A percentile compares a stretch with the other conserved stretches of the same genome.
Evolutionary conservation across 2,888 invertebrate species (phyloP).

Genomic region (Thera obeliscata): DNA sequence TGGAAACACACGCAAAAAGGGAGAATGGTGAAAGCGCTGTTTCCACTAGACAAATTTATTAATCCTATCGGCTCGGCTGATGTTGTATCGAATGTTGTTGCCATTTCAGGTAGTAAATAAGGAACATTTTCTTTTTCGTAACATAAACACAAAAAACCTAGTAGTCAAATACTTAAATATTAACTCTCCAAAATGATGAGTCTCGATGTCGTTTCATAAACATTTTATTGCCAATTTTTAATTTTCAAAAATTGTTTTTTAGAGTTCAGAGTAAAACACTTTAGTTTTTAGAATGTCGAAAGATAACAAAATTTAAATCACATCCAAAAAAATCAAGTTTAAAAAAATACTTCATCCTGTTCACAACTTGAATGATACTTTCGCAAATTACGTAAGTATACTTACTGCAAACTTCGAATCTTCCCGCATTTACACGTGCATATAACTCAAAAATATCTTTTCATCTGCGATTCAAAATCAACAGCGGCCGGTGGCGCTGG

Average conservation of each 20-base stretch:
- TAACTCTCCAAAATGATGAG: too few species aligned
- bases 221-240: too few species aligned
- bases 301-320: too few species aligned
- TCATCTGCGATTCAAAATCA: conserved; percentile 63
- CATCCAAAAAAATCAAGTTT: too few species aligned
- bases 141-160: neutral
- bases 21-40: conserved; percentile 77
- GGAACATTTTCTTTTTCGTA: neutral
- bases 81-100: conserved; percentile 54
- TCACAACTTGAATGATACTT: neutral
- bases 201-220: too few species aligned
- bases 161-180: neutral
- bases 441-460: conserved; percentile 57
- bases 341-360: too few species aligned
- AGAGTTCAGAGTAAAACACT: too few species aligned
- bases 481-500: conserved; percentile 70
- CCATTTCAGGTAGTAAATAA: conserved; percentile 29
- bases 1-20: conserved; percentile 82
- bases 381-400: neutral
- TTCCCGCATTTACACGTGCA: conserved; percentile 55
- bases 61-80: conserved; percentile 71
- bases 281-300: too few species aligned
- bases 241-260: too few species aligned
- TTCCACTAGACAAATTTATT: conserved; percentile 82
- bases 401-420: conserved; percentile 20